Evolutionary conservation across 1,140 invertebrate species (phyloP).

Genomic region (Sycophaga agraensis): DNA sequence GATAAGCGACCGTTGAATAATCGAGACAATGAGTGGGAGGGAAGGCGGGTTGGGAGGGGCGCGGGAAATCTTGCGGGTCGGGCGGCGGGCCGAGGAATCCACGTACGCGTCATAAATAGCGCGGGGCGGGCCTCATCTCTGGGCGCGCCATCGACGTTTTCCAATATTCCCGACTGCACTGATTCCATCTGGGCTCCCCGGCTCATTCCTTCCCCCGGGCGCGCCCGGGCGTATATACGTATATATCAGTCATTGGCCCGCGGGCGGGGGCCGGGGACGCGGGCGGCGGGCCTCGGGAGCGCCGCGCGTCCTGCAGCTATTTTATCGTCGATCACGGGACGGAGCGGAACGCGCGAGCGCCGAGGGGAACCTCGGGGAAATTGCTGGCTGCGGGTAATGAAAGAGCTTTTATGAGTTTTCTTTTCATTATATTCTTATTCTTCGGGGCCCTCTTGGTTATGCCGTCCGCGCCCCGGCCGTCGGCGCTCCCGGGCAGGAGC

Average conservation of each 20-base stretch:
- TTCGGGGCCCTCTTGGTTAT: not conserved
- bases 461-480: no score
- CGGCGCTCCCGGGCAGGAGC: no score
- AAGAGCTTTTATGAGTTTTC: conserved; percentile 17
- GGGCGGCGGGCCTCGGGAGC: no score
- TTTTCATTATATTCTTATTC: conserved; percentile 7
- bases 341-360: not conserved
- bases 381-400: conserved; percentile 14
- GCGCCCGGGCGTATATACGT: not conserved
- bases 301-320: conserved; percentile 1
- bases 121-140: no score
- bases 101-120: conserved; percentile 58
- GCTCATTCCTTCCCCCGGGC: conserved; percentile 18
- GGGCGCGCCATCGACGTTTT: conserved; percentile 45
- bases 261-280: no score
- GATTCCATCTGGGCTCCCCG: conserved; percentile 48
- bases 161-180: conserved; percentile 56
- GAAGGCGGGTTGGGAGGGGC: conserved; percentile 16
- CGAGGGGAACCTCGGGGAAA: not conserved
- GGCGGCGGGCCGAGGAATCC: conserved; percentile 48
- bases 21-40: no score
- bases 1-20: no score
- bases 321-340: conserved; percentile 15
- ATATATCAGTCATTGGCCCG: no score
- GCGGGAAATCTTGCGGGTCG: conserved; percentile 25